Evolutionary conservation across 2,888 invertebrate species (phyloP).

Genomic region (Ornithoptera alexandrae): DNA sequence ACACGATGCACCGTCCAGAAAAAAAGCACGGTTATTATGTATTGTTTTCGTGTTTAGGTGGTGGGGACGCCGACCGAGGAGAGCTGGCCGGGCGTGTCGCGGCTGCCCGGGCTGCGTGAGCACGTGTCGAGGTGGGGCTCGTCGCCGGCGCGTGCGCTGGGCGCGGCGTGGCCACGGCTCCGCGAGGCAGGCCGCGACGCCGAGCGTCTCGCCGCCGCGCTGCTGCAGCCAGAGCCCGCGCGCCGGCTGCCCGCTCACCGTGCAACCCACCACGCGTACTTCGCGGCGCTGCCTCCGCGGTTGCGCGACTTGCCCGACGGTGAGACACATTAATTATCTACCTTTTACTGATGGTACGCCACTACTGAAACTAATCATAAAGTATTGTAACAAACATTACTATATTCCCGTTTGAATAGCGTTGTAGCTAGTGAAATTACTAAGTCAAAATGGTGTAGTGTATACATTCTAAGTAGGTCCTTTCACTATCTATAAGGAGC

Average conservation of each 20-base stretch:
- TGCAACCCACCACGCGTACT: slow-evolving; percentile 94
- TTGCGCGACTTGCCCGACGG: slow-evolving; percentile 95
- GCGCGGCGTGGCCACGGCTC: slow-evolving; percentile 92
- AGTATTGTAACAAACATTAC: too few relatives aligned
- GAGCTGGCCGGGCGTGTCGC: slow-evolving; percentile 94
- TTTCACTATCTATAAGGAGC: too few relatives aligned
- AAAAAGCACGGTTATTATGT: too few relatives aligned
- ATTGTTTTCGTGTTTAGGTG: slow-evolving; percentile 78
- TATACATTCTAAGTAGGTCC: too few relatives aligned
- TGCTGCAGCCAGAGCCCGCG: slow-evolving; percentile 92
- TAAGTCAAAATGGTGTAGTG: too few relatives aligned
- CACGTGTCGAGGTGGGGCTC: slow-evolving; percentile 81
- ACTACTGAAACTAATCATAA: too few relatives aligned
- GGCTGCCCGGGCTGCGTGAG: slow-evolving; percentile 91
- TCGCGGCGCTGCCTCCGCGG: slow-evolving; percentile 92
- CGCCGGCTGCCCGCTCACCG: slow-evolving; percentile 92
- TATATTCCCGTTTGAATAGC: too few relatives aligned
- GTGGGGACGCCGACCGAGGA: slow-evolving; percentile 97
- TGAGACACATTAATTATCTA: slow-evolving; percentile 56
- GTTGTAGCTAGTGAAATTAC: too few relatives aligned
- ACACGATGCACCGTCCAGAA: too few relatives aligned
- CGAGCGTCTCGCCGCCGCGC: slow-evolving; percentile 90
- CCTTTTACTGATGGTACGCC: too few relatives aligned
- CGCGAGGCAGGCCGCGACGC: slow-evolving; percentile 93
- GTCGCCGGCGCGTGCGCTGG: slow-evolving; percentile 88